A percentile compares a stretch with the other conserved stretches of the same genome.
Conservation (phyloP, 2,113 vertebrate species). For the Atractosteus spatula region DNA sequence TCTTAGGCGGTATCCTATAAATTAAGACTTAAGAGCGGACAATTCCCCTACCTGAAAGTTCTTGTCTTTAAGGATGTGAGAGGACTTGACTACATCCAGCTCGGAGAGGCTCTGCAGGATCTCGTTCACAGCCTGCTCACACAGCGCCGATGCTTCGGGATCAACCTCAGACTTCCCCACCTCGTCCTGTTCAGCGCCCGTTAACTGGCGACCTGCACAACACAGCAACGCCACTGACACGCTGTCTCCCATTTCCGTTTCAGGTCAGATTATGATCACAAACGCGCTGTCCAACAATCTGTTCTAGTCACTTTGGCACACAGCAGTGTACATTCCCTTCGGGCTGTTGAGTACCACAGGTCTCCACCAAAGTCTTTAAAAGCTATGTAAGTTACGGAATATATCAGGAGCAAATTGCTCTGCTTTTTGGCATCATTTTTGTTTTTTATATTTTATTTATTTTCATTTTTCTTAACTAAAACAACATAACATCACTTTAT, state of each 20-base stretch:
- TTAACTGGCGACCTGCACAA: constrained; percentile 55
- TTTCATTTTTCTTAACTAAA: too few species aligned
- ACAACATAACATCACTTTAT: too few species aligned
- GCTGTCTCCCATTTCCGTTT: too few species aligned
- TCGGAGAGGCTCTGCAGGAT: constrained; percentile 67
- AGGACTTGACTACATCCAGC: constrained; percentile 63
- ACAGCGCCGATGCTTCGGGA: constrained; percentile 39
- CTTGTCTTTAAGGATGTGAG: constrained; percentile 47
- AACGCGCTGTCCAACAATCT: too few species aligned
- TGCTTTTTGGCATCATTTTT: too few species aligned
- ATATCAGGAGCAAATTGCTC: too few species aligned
- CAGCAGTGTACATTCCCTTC: too few species aligned
- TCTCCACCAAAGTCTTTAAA: not conserved
- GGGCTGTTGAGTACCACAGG: not conserved
- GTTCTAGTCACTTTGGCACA: too few species aligned
- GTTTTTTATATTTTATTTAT: too few species aligned
- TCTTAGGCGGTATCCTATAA: too few species aligned
- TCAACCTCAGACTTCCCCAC: constrained; percentile 38
- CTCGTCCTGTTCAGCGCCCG: constrained; percentile 49
- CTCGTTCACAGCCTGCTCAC: constrained; percentile 66
- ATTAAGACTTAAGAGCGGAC: too few species aligned
- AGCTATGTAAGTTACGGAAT: not conserved
- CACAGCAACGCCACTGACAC: constrained; percentile 8
- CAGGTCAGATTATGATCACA: too few species aligned
- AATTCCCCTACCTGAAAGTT: constrained; percentile 52